phyloP scores from a whole-genome alignment of 2,888 invertebrate genomes.

The Colletes collaris region DNA sequence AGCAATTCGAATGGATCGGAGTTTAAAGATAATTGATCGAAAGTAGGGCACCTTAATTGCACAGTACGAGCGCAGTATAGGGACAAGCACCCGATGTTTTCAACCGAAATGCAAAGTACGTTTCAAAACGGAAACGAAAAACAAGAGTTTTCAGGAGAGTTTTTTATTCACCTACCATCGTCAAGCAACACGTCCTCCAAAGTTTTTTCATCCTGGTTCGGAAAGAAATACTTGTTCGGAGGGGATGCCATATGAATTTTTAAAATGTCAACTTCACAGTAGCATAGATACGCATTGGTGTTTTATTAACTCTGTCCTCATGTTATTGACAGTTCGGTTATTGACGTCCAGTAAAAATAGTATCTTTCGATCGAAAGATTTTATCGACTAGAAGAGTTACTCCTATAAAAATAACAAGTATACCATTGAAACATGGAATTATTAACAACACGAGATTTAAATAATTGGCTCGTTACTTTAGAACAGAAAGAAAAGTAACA shows the following conservation, averaged over 20 bases:
- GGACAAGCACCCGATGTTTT: conserved; percentile 15
- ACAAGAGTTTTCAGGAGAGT: background rate
- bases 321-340: conserved; percentile 17
- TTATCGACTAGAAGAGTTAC: too few species aligned
- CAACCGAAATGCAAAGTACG: conserved; percentile 1
- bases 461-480: too few species aligned
- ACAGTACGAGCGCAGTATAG: conserved; percentile 28
- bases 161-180: conserved; percentile 66
- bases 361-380: background rate
- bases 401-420: too few species aligned
- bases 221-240: conserved; percentile 72
- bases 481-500: background rate
- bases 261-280: conserved; percentile 61
- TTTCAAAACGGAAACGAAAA: too few species aligned
- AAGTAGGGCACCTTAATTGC: conserved; percentile 62
- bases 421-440: too few species aligned
- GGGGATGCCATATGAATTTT: conserved; percentile 78
- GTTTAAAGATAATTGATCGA: conserved; percentile 59
- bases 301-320: conserved; percentile 15
- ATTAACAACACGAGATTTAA: too few species aligned
- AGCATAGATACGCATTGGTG: conserved; percentile 47
- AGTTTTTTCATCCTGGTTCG: conserved; percentile 71
- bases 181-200: conserved; percentile 60
- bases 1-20: conserved; percentile 45
- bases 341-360: conserved; percentile 1